phyloP scores from a whole-genome alignment of 2,113 vertebrate genomes.

The Acanthisitta chloris region DNA sequence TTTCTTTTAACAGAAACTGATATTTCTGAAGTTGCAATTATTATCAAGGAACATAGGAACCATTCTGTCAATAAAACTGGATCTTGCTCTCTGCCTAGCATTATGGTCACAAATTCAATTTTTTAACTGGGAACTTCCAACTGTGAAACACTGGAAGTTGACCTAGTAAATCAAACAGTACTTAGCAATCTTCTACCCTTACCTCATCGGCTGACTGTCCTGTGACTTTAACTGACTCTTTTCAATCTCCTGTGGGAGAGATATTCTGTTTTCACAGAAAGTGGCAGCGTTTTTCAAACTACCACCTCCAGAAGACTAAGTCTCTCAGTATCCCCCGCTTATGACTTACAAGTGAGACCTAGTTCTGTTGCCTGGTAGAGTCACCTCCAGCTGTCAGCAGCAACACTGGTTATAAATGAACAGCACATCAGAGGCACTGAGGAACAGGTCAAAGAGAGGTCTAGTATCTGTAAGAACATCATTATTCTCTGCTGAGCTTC shows the following conservation, averaged over 20 bases:
- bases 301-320: not conserved
- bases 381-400: not conserved
- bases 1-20: not conserved
- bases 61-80: not conserved
- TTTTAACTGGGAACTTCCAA: not conserved
- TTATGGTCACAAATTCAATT: accelerated
- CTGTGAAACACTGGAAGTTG: not conserved
- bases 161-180: not conserved
- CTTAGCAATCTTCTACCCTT: not conserved
- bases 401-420: not conserved
- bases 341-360: not conserved
- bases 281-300: not conserved
- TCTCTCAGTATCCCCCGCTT: not conserved
- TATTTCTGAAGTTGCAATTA: not conserved
- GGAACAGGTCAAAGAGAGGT: not conserved
- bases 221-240: not conserved
- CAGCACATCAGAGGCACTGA: not conserved
- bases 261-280: not conserved
- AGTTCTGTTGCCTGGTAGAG: not conserved
- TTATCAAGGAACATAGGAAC: not conserved
- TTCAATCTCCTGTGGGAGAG: not conserved
- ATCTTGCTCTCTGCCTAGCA: not conserved
- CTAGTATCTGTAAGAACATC: not conserved
- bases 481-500: not conserved
- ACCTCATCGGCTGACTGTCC: not conserved